Conservation (phyloP, 2,113 vertebrate genomes). For the Bujurquina vittata region DNA sequence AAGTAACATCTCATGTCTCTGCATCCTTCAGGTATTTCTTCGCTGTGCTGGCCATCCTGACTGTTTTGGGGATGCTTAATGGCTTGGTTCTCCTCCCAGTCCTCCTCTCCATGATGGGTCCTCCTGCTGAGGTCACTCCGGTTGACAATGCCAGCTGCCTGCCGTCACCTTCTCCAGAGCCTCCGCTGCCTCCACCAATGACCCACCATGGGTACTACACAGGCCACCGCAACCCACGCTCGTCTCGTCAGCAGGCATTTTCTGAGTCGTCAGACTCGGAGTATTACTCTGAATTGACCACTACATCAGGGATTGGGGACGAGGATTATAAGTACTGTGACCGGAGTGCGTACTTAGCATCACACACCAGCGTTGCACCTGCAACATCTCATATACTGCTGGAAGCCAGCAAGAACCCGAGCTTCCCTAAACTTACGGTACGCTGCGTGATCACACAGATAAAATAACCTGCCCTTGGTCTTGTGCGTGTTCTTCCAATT, state of each 20-base stretch:
- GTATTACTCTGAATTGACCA: slow-evolving; percentile 84
- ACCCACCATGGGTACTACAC: slow-evolving; percentile 84
- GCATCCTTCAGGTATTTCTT: slow-evolving; percentile 90
- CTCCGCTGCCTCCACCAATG: slow-evolving; percentile 75
- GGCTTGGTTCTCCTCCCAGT: slow-evolving; percentile 95
- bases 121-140: slow-evolving; percentile 87
- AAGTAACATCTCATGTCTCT: slow-evolving; percentile 5
- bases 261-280: slow-evolving; percentile 84
- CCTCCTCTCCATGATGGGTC: slow-evolving; percentile 92
- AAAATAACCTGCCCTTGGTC: neutral
- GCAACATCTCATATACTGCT: slow-evolving; percentile 83
- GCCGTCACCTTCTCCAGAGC: slow-evolving; percentile 76
- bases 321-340: slow-evolving; percentile 79
- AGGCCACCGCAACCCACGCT: slow-evolving; percentile 69
- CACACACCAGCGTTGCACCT: slow-evolving; percentile 48
- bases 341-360: slow-evolving; percentile 71
- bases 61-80: slow-evolving; percentile 91
- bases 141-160: slow-evolving; percentile 72
- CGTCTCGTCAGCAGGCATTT: slow-evolving; percentile 75
- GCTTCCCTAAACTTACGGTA: slow-evolving; percentile 86
- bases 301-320: slow-evolving; percentile 80
- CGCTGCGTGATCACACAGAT: slow-evolving; percentile 14
- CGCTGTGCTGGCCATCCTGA: slow-evolving; percentile 92
- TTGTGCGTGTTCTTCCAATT: neutral
- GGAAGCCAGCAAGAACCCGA: slow-evolving; percentile 87